These are phyloP conservation scores for Zhuqinia jingwanae DNA, from an alignment of 2,888 invertebrate species.

Conservation along the genomic window DNA sequence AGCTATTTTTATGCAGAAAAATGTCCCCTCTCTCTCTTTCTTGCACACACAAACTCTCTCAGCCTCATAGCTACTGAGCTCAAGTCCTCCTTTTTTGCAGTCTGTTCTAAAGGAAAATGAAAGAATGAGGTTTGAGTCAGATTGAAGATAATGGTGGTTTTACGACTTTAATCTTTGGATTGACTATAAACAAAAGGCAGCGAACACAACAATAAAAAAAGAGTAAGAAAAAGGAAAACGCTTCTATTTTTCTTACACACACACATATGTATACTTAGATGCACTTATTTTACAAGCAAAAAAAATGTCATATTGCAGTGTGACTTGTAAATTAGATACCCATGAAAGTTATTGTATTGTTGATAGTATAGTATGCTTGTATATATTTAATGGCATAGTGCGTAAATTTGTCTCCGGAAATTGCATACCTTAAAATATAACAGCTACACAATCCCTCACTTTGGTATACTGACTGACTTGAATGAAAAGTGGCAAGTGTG, in stretches of 20 bases:
- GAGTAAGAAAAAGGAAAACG: slow-evolving; percentile 4
- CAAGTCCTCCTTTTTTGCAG: slow-evolving; percentile 18
- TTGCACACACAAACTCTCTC: too few relatives aligned
- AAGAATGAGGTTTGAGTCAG: slow-evolving; percentile 62
- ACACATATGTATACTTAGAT: neutral
- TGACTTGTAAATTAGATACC: neutral
- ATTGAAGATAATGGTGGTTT: slow-evolving; percentile 58
- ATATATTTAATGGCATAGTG: slow-evolving; percentile 12
- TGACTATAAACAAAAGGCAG: slow-evolving; percentile 20
- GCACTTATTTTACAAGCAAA: slow-evolving; percentile 28
- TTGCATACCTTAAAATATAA: slow-evolving; percentile 39
- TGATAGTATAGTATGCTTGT: too few relatives aligned
- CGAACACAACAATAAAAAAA: neutral
- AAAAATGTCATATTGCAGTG: neutral
- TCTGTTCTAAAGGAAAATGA: slow-evolving; percentile 48
- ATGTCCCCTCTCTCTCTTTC: neutral
- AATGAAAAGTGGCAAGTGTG: slow-evolving; percentile 18
- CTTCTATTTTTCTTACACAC: neutral
- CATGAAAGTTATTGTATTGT: too few relatives aligned
- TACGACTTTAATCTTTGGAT: slow-evolving; percentile 52
- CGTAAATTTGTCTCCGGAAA: slow-evolving; percentile 53
- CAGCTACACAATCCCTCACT: slow-evolving; percentile 37
- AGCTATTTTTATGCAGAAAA: neutral
- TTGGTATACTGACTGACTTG: slow-evolving; percentile 16
- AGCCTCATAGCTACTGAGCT: neutral